These are phyloP conservation scores for Malacosoma neustria DNA, from an alignment of 2,888 invertebrate species.

Conservation along the genomic window DNA sequence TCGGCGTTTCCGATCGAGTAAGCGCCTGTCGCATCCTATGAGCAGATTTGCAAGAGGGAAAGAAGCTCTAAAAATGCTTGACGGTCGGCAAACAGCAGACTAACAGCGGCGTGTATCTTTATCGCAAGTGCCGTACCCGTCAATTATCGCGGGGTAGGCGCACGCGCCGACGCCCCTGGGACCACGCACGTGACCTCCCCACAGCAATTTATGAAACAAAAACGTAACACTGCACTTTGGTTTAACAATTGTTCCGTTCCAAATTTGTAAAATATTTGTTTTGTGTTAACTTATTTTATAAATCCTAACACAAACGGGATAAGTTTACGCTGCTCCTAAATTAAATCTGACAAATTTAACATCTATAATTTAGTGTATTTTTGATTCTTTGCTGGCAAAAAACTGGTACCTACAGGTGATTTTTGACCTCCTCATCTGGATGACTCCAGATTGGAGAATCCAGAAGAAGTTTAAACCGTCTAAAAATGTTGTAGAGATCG, in stretches of 20 bases:
- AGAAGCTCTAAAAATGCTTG: slow-evolving; percentile 52
- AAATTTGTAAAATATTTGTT: slow-evolving; percentile 22
- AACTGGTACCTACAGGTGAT: no score
- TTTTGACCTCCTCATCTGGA: no score
- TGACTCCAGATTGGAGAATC: no score
- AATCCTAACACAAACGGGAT: no score
- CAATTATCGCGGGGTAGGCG: slow-evolving; percentile 45
- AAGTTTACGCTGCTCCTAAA: no score
- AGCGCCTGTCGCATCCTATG: slow-evolving; percentile 53
- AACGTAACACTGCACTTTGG: slow-evolving; percentile 25
- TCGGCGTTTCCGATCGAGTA: slow-evolving; percentile 40
- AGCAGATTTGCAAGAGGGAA: slow-evolving; percentile 44
- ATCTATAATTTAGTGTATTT: no score
- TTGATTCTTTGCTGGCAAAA: no score
- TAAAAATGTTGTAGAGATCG: no score
- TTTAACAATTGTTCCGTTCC: slow-evolving; percentile 21
- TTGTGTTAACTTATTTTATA: no score
- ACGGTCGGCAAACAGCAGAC: slow-evolving; percentile 2
- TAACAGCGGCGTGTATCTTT: background rate
- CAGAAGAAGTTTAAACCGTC: no score
- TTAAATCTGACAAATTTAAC: no score
- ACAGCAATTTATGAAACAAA: slow-evolving; percentile 48
- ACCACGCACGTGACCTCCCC: slow-evolving; percentile 53
- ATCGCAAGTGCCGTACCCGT: slow-evolving; percentile 28
- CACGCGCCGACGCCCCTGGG: slow-evolving; percentile 58